Conservation (phyloP, 2,888 invertebrate genomes). For the Epistrophe grossulariae region DNA sequence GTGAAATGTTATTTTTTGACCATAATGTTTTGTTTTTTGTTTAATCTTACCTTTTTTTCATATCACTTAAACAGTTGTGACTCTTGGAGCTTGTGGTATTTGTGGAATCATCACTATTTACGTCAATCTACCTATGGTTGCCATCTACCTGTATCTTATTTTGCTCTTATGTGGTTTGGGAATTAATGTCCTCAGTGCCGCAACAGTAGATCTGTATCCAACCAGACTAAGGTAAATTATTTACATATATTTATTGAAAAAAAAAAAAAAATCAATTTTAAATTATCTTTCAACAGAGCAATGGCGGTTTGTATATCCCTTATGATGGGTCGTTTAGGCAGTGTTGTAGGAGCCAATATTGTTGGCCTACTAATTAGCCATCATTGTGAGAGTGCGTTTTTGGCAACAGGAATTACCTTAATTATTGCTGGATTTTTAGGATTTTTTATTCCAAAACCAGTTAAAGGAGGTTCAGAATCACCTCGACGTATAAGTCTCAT, state of each 20-base stretch:
- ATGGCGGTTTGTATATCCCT: conserved; percentile 85
- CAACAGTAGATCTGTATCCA: conserved; percentile 81
- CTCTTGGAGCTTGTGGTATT: conserved; percentile 77
- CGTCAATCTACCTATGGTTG: conserved; percentile 78
- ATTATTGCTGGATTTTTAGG: conserved; percentile 78
- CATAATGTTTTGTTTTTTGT: too few relatives aligned
- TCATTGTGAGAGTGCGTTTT: conserved; percentile 84
- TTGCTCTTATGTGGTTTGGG: conserved; percentile 79
- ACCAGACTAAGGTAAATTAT: conserved; percentile 80
- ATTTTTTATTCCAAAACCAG: conserved; percentile 78
- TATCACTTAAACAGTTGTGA: conserved; percentile 75
- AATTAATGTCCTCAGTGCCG: conserved; percentile 80
- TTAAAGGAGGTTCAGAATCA: conserved; percentile 57
- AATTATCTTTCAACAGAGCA: conserved; percentile 79
- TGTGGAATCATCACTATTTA: conserved; percentile 78
- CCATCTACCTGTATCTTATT: conserved; percentile 79
- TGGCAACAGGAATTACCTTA: conserved; percentile 78
- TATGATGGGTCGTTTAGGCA: conserved; percentile 85
- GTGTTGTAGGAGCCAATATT: conserved; percentile 84
- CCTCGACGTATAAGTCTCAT: conserved; percentile 78
- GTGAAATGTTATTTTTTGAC: too few relatives aligned
- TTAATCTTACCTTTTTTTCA: background rate
- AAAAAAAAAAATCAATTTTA: too few relatives aligned
- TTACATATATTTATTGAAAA: background rate
- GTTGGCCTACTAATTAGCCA: conserved; percentile 84